Conservation (phyloP, 2,888 invertebrate genomes). For the Hyalella azteca region DNA sequence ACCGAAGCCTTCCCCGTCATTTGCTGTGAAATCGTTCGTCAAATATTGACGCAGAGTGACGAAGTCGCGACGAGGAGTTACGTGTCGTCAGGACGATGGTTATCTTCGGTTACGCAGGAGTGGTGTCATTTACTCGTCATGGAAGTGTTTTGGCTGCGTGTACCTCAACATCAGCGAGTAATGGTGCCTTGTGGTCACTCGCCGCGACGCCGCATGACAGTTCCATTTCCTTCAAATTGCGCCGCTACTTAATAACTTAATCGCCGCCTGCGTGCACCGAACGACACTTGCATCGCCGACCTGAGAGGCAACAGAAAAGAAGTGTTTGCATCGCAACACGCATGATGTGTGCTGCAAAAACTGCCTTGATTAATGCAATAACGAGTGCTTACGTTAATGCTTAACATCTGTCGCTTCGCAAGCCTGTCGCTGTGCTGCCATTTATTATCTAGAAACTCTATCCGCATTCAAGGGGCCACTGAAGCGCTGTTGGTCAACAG, state of each 20-base stretch:
- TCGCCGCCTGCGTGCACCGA: constrained; percentile 2
- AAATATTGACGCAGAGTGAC: constrained; percentile 20
- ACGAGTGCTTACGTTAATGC: neutral
- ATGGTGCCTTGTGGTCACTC: neutral
- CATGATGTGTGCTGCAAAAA: neutral
- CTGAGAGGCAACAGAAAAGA: neutral
- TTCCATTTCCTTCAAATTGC: constrained; percentile 36
- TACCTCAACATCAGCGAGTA: neutral
- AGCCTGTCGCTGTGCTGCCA: too few relatives aligned
- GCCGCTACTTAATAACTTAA: constrained; percentile 22
- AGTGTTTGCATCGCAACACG: neutral
- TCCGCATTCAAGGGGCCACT: too few relatives aligned
- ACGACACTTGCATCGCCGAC: neutral
- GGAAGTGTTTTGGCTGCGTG: neutral
- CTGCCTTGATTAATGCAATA: neutral
- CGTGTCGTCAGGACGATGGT: neutral
- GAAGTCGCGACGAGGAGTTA: neutral
- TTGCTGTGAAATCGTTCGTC: constrained; percentile 16
- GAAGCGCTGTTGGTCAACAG: too few relatives aligned
- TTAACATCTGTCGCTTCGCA: too few relatives aligned
- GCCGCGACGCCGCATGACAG: neutral
- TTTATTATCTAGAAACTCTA: too few relatives aligned
- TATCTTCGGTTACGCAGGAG: neutral
- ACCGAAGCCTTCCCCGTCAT: neutral
- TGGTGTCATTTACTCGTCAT: constrained; percentile 19